Evolutionary conservation across 2,797 vertebrate species (phyloP).

Genomic region (Sebastes steindachneri): DNA sequence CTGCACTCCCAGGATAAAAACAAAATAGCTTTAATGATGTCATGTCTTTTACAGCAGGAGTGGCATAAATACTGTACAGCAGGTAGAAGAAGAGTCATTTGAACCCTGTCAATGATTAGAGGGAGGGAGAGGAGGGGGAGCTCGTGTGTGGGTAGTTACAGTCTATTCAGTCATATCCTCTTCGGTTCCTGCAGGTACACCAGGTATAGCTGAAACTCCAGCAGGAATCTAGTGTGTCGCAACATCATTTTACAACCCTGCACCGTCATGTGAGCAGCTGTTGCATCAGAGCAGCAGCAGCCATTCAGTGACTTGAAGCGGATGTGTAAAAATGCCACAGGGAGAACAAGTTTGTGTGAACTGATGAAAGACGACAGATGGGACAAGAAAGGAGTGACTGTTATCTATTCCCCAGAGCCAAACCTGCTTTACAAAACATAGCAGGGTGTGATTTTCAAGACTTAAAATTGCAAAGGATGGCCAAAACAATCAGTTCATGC

Average conservation of each 20-base stretch:
- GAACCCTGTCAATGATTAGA: conserved; percentile 42
- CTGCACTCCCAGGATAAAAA: conserved; percentile 13
- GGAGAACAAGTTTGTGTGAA: conserved; percentile 34
- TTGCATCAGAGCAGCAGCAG: conserved; percentile 40
- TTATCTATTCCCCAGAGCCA: not conserved
- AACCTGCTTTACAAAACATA: not conserved
- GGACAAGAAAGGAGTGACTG: not conserved
- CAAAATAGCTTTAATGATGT: conserved; percentile 27
- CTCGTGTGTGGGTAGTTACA: not conserved
- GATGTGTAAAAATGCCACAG: conserved; percentile 27
- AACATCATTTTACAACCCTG: conserved; percentile 43
- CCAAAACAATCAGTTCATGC: not conserved
- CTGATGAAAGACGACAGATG: not conserved
- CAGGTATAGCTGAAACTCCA: conserved; percentile 2
- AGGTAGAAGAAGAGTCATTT: conserved; percentile 16
- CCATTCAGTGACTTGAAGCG: not conserved
- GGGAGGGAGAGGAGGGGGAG: too few species aligned
- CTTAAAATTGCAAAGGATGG: not conserved
- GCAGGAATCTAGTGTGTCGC: conserved; percentile 64
- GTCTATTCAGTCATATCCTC: conserved; percentile 53
- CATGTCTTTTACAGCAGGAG: conserved; percentile 24
- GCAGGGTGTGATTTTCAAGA: not conserved
- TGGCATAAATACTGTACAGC: conserved; percentile 55
- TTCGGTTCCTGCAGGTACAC: conserved; percentile 9
- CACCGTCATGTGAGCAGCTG: conserved; percentile 42